Percentiles rank a stretch among this genome's conserved stretches.
Conservation (phyloP, 2,113 vertebrate genomes). For the Phoxinus phoxinus region DNA sequence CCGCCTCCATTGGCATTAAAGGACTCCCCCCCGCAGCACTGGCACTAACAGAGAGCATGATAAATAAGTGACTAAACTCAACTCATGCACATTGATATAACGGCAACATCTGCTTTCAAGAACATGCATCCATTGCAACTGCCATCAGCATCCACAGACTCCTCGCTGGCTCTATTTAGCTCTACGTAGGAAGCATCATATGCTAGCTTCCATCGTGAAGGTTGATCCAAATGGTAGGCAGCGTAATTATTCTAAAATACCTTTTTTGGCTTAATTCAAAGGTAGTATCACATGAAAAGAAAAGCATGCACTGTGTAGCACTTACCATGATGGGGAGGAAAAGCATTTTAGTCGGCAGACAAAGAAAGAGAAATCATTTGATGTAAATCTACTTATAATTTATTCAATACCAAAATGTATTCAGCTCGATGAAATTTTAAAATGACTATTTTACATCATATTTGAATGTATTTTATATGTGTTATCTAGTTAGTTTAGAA, state of each 20-base stretch:
- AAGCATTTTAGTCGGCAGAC: not conserved
- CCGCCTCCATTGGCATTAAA: slow-evolving; percentile 13
- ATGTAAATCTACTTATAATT: not conserved
- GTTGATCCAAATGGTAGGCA: slow-evolving; percentile 1
- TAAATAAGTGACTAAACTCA: not conserved
- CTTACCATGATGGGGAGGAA: not conserved
- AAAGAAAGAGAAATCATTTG: not conserved
- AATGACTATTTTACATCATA: not conserved
- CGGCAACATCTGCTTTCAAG: not conserved
- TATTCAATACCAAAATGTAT: not conserved
- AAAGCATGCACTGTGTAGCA: not conserved
- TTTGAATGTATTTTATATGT: not conserved
- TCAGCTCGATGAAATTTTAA: not conserved
- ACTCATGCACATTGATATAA: not conserved
- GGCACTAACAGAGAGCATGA: not conserved
- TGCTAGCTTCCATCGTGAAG: not conserved
- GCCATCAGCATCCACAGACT: not conserved
- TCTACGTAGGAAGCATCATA: not conserved
- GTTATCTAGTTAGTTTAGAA: not conserved
- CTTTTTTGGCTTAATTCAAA: slow-evolving; percentile 13
- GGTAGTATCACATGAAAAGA: not conserved
- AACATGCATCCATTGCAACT: not conserved
- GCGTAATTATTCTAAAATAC: slow-evolving; percentile 20
- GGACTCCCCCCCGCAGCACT: not conserved
- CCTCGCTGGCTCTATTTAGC: not conserved